Base-by-base conservation (phyloP, 2,113 vertebrate genomes). In the Spheniscus mendiculus region DNA sequence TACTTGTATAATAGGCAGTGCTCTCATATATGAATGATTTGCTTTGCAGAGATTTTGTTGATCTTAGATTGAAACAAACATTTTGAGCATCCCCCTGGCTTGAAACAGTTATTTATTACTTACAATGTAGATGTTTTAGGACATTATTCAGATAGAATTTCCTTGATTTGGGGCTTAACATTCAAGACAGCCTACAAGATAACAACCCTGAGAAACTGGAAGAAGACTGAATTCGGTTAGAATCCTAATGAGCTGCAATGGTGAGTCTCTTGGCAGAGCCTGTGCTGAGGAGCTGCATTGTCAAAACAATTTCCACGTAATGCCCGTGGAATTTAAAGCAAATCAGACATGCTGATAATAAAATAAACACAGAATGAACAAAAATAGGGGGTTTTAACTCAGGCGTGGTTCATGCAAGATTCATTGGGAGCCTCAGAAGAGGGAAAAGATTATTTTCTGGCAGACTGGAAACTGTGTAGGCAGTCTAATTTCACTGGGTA, bases 221-320 rank as follows among this genome's bases (percentile, higher is more conserved):
- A 94, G n/a, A 70, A 73, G 40, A 8, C 5, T 3, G 42, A 44
- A 62, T 66, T 91, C 2, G 1, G 26, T 70, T 89, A 87, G 88
- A 78, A 88, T 72, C 49, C 62, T 94, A 70, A 94, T 83, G 62
- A 94, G 38, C 26, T 69, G 49, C 83, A 83, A 4, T 29, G 25
- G 32, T 0, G 21, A 91, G 22, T 63, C 32, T 79, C 36, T 77
- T 2, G 0, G 55, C 88, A 91, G 47, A 84, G n/a, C 30, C 38
- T 70, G 50, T 67, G 36, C 80, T 83, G 80, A 84, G 52, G 20
- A 79, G 26, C 52, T 83, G 38, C 55, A 26, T n/a, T 78, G 81
- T 87, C 89, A 95, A 82, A 93, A 69, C 77, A 21, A 93, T 65
- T 95, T 91, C 47, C 58, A 23, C 77, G 58, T 62, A 87, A 80